phyloP scores from a whole-genome alignment of 2,113 vertebrate species.

The Alosa alosa region DNA sequence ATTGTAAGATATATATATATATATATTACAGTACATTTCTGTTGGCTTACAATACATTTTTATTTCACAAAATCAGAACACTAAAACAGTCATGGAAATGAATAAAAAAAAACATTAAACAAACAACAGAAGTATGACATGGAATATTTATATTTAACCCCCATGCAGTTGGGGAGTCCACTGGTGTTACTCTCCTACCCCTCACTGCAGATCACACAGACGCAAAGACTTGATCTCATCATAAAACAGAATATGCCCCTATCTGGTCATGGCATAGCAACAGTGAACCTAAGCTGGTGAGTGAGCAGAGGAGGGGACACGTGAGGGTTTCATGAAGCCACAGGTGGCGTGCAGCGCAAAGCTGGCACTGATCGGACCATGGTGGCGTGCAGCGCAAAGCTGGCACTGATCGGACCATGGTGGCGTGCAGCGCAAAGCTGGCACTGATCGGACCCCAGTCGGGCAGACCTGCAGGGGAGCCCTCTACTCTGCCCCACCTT shows the following conservation, averaged over 20 bases:
- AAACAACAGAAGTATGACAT: neutral
- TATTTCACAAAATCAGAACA: constrained; percentile 9
- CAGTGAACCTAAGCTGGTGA: neutral
- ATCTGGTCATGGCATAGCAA: neutral
- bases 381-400: neutral
- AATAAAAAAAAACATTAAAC: neutral
- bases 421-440: neutral
- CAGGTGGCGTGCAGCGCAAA: neutral
- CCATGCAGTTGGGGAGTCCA: neutral
- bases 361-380: no score
- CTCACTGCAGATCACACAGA: neutral
- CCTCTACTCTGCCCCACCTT: neutral
- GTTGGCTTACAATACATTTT: constrained; percentile 8
- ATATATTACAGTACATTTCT: neutral
- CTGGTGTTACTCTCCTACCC: neutral
- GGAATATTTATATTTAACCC: neutral
- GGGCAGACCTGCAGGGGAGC: no score
- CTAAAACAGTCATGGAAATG: constrained; percentile 2
- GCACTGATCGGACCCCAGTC: no score
- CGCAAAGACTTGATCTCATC: neutral
- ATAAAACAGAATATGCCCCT: neutral
- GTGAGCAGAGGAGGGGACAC: neutral
- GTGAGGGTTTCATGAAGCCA: neutral
- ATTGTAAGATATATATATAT: no score
- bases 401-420: no score